A percentile compares a stretch with the other conserved stretches of the same genome.
Conservation (phyloP, 2,888 invertebrate species). For the Mimachlamys varia region DNA sequence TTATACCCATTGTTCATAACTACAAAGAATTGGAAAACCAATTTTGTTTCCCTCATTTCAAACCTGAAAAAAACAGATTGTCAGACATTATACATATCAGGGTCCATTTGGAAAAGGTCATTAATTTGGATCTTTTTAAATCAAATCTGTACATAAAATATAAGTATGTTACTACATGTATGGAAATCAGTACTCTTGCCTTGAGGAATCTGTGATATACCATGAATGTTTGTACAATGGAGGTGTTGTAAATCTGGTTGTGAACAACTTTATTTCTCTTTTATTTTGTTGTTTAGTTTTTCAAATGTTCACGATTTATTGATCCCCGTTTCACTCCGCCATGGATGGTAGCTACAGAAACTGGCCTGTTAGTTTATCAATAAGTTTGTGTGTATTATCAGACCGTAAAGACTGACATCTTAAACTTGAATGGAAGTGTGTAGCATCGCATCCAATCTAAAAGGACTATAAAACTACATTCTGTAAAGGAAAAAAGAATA, state of each 20-base stretch:
- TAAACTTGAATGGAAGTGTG: too few species aligned
- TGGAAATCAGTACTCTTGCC: conserved; percentile 4
- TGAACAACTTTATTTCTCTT: neutral
- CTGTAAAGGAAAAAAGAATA: too few species aligned
- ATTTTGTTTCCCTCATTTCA: neutral
- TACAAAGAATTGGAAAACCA: neutral
- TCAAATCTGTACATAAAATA: neutral
- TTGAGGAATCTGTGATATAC: conserved; percentile 25
- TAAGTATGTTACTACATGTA: neutral
- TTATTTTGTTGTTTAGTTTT: neutral
- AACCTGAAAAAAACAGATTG: neutral
- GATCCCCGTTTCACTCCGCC: too few species aligned
- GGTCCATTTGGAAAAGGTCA: neutral
- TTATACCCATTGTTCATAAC: neutral
- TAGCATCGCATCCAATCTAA: too few species aligned
- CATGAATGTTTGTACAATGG: neutral
- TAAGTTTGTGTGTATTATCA: too few species aligned
- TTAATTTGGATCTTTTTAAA: neutral
- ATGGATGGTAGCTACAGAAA: too few species aligned
- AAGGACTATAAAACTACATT: too few species aligned
- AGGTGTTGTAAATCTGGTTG: neutral
- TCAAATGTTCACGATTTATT: neutral
- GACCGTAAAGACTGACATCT: too few species aligned
- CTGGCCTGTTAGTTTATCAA: too few species aligned
- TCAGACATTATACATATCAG: neutral